Base-by-base conservation (phyloP, 2,113 vertebrate genomes). In the Chaenocephalus aceratus region DNA sequence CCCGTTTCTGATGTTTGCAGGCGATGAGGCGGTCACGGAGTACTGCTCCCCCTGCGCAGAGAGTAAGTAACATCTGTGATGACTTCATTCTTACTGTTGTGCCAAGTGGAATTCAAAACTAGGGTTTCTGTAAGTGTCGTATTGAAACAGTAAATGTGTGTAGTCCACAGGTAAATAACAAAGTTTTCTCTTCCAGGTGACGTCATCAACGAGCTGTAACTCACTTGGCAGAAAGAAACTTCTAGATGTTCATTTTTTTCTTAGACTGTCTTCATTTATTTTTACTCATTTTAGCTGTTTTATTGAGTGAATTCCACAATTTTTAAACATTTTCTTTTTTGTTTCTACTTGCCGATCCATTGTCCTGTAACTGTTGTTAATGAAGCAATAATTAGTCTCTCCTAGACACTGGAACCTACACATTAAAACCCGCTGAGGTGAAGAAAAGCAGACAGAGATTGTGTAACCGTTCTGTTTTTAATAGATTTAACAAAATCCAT, bases 1-100 rank as follows among this genome's bases (percentile, higher is more conserved):
- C 44, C 6, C 58, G 5, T 30, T 0, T 11, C 2, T 61, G 26
- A 0, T 45, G 23, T 73, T 68, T 85, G 23, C 82, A 95, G 94
- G 91, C 70, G 94, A 95, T 5, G 67, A 82, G 15, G 91, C 91
- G 0, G 82, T 87, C 16, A 80, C 84, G 2, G 89, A 93, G 2
- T 95, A 95, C 88, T 91, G 54, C 4, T 93, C 89, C 49, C 71
- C 92, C 10, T 95, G 95, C 79, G 87, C 83, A 60, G 85, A 93
- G 74, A 79, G 94, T 91, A 86, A 30, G 90, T 88, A 10, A 36
- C 48, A 18, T 36, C 26, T 8, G 49, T 46, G 41, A 44, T 41
- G 36, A 41, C 23, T 13, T 56, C 14, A 52, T 52, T 52, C 16
- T 48, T 4, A 4, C 46, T 48, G 46, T 48, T 48, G 46, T 48